Evolutionary conservation across 1,140 invertebrate species (phyloP).

Genomic region (Pteromalus puparum): DNA sequence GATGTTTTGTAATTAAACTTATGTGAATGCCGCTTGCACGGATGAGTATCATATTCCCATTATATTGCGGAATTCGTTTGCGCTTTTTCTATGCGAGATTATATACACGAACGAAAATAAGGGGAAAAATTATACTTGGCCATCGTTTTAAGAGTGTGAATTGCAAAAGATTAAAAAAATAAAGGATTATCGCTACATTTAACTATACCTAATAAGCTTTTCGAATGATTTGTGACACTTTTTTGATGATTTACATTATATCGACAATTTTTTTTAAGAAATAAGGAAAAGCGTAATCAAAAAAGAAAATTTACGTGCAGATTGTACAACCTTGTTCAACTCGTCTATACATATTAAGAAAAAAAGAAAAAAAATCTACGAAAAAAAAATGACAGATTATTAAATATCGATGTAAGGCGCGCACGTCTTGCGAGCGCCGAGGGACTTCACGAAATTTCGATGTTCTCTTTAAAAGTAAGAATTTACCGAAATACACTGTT

Average conservation of each 20-base stretch:
- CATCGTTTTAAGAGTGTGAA: not conserved
- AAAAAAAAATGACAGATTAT: conserved; percentile 36
- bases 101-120: not conserved
- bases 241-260: not conserved
- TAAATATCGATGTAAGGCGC: conserved; percentile 29
- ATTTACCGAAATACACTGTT: conserved; percentile 46
- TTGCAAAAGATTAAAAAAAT: not conserved
- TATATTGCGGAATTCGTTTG: conserved; percentile 10
- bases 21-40: conserved; percentile 12
- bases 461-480: conserved; percentile 47
- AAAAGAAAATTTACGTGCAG: conserved; percentile 13
- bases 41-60: not conserved
- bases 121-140: not conserved
- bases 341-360: conserved; percentile 38
- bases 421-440: not conserved
- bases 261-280: not conserved
- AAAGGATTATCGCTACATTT: conserved; percentile 19
- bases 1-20: conserved; percentile 40
- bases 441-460: conserved; percentile 42
- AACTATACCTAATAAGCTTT: not conserved
- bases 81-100: conserved; percentile 23
- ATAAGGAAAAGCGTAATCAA: not conserved
- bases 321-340: conserved; percentile 46
- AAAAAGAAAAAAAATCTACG: conserved; percentile 34
- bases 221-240: not conserved